Evolutionary conservation across 30 jellyfish, hydroid and myxozoan species (phyloP), one percentile per base, ranked within the genome.

Genomic region (Cassiopea xamachana): DNA sequence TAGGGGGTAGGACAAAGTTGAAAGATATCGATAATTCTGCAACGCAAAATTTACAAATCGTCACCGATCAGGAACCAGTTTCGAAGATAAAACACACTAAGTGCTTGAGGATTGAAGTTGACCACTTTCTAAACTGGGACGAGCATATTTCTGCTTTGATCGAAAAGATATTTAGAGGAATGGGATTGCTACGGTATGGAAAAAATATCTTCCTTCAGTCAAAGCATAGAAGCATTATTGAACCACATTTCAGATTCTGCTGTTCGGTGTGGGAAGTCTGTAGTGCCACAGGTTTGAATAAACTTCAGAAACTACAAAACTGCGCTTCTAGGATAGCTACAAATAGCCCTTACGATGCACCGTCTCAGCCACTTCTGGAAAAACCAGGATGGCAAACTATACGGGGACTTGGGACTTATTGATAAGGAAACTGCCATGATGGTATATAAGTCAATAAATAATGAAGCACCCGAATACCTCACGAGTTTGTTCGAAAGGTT

Each of bases 401-500:
- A 15, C 39, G n/a, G n/a, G n/a, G n/a, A n/a, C n/a, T n/a, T 5
- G 86, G 67, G 27, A 62, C 76, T 67, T 67, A 67, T 67, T 13
- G 46, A 67, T 67, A 19, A 2, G 80, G 89, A 46, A 61, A 61
- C 89, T 60, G 51, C 89, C 79, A 80, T 77, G 80, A 80, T 80
- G 59, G 89, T 80, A 60, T 60, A 50, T 43, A 5, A 46, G 77
- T 82, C 90, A 67, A 82, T 82, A 39, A 82, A 82, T 10, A 82
- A 82, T 77, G 90, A 67, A 82, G 71, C 90, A 15, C 90, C 76
- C 76, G 64, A 14, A 61, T 82, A 82, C 82, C 90, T 61, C 64
- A 61, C 90, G 69, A 82, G 64, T 82, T 80, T 82, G 82, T 82
- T 82, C 90, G 82, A 82, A 82, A 62, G 90, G 70, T 82, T 82